These are phyloP conservation scores for Epinephelus moara DNA, from an alignment of 2,113 vertebrate genomes.

Conservation along the genomic window DNA sequence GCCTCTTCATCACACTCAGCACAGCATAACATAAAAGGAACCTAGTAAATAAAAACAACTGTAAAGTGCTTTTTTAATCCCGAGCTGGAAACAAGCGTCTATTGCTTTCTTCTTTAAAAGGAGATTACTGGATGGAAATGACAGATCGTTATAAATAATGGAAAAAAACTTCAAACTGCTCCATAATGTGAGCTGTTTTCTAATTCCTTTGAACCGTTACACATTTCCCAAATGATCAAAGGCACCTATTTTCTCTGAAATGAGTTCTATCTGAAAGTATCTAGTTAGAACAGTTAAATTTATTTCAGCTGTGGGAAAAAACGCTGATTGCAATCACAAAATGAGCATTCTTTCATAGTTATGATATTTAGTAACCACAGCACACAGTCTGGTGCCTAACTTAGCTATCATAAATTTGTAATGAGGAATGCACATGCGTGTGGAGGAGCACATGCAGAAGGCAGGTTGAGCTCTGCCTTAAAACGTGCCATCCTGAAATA, in stretches of 20 bases:
- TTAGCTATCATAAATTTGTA: conserved; percentile 40
- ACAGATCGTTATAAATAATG: conserved; percentile 36
- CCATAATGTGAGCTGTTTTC: conserved; percentile 17
- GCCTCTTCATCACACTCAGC: conserved; percentile 11
- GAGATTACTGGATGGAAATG: conserved; percentile 31
- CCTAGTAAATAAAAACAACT: conserved; percentile 19
- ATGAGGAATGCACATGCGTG: background rate
- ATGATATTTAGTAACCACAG: background rate
- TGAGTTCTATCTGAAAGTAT: conserved; percentile 17
- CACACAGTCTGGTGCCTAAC: background rate
- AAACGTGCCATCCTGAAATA: background rate
- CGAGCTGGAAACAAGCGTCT: background rate
- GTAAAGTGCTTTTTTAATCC: conserved; percentile 12
- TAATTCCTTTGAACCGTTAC: conserved; percentile 43
- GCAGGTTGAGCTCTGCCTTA: background rate
- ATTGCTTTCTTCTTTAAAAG: background rate
- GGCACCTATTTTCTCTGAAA: conserved; percentile 23
- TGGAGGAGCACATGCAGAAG: background rate
- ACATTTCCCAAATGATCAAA: conserved; percentile 47
- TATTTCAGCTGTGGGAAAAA: conserved; percentile 3
- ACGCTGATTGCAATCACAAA: background rate
- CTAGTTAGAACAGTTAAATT: conserved; percentile 12
- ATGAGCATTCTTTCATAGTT: background rate
- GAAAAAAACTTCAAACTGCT: conserved; percentile 25
- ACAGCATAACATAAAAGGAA: conserved; percentile 15